A percentile compares a stretch with the other conserved stretches of the same genome.
Conservation (phyloP, 2,113 vertebrate genomes). For the Strigops habroptila region DNA sequence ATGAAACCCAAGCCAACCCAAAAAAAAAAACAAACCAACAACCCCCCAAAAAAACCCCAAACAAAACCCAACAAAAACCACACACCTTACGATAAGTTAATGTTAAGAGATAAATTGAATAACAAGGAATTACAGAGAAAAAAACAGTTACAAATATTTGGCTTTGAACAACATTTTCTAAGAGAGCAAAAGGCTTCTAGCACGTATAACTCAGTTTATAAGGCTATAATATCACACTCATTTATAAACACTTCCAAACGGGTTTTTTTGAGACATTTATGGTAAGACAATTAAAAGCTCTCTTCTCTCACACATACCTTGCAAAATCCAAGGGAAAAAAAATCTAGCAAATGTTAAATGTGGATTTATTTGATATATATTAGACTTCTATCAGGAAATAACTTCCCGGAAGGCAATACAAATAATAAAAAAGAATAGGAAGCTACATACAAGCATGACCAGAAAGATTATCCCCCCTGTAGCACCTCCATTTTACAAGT, state of each 20-base stretch:
- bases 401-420: neutral
- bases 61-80: neutral
- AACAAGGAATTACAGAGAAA: neutral
- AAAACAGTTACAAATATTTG: neutral
- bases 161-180: neutral
- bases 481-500: neutral
- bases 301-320: neutral
- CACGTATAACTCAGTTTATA: neutral
- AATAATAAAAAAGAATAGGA: neutral
- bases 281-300: neutral
- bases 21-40: neutral
- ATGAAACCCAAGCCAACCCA: neutral
- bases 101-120: neutral
- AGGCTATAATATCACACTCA: neutral
- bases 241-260: neutral
- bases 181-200: neutral
- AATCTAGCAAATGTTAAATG: neutral
- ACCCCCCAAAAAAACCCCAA: neutral
- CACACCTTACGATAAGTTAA: neutral
- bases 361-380: neutral
- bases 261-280: neutral
- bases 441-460: neutral
- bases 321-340: neutral
- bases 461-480: neutral
- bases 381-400: neutral